A percentile compares a stretch with the other conserved stretches of the same genome.
These are phyloP conservation scores for Dasyprocta punctata DNA, from an alignment of 2,113 vertebrate species.

Conservation along the genomic window DNA sequence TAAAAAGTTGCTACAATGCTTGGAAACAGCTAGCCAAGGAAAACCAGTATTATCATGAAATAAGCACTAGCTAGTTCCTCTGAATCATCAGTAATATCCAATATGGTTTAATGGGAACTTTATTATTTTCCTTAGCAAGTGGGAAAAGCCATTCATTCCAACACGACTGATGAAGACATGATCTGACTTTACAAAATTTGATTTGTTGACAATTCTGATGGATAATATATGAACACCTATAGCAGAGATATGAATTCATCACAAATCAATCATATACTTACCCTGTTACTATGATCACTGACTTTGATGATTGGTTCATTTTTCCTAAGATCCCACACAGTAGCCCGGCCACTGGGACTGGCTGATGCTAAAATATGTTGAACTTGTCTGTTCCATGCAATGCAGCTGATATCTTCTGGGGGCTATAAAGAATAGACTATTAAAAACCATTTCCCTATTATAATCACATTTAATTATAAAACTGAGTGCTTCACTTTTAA, in stretches of 20 bases:
- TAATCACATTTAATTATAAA: slow-evolving; percentile 22
- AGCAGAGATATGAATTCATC: neutral
- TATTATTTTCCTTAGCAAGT: neutral
- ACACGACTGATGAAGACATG: neutral
- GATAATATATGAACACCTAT: neutral
- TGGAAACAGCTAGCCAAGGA: slow-evolving; percentile 30
- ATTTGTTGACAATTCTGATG: slow-evolving; percentile 28
- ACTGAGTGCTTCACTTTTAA: neutral
- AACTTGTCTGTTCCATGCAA: slow-evolving; percentile 90
- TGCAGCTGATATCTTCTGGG: slow-evolving; percentile 94
- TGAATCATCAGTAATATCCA: neutral
- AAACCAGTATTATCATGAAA: neutral
- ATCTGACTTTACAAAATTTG: neutral
- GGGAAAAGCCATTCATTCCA: neutral
- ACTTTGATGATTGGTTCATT: slow-evolving; percentile 99
- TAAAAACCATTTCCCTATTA: slow-evolving; percentile 31
- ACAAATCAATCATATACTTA: slow-evolving; percentile 72
- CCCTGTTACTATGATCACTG: slow-evolving; percentile 97
- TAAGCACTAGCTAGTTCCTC: neutral
- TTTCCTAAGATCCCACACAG: slow-evolving; percentile 97
- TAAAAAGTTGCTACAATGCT: neutral
- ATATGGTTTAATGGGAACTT: neutral
- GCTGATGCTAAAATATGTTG: slow-evolving; percentile 91
- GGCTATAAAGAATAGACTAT: slow-evolving; percentile 86
- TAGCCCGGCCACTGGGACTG: slow-evolving; percentile 94